These are phyloP conservation scores for Erpornis zantholeuca DNA, from an alignment of 2,113 vertebrate species.

Conservation along the genomic window DNA sequence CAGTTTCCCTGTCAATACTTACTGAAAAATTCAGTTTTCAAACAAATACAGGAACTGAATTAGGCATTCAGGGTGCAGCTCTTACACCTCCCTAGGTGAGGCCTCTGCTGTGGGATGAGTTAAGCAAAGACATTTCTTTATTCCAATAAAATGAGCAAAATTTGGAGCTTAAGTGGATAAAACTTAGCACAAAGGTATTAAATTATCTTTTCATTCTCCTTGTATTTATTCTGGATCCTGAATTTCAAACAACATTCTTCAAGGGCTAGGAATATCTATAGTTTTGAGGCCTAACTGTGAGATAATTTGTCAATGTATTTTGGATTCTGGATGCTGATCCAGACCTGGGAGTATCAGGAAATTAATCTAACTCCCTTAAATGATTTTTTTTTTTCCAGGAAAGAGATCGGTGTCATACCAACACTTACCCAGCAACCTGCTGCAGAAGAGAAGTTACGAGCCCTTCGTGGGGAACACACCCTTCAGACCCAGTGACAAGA, in stretches of 20 bases:
- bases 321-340: not conserved
- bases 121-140: not conserved
- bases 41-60: not conserved
- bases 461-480: conserved; percentile 72
- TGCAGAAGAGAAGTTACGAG: conserved; percentile 80
- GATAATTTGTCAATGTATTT: not conserved
- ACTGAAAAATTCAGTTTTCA: not conserved
- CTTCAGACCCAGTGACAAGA: conserved; percentile 84
- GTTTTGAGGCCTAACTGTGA: not conserved
- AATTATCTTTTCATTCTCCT: not conserved
- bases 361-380: not conserved
- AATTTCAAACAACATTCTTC: not conserved
- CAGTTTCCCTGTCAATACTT: not conserved
- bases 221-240: not conserved
- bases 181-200: not conserved
- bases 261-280: not conserved
- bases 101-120: not conserved
- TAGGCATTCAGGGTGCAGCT: not conserved
- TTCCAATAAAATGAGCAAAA: not conserved
- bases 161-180: not conserved
- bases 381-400: conserved; percentile 63
- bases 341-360: not conserved
- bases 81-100: not conserved
- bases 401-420: conserved; percentile 81
- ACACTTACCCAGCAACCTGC: conserved; percentile 71